Evolutionary conservation across 1,140 invertebrate species (phyloP).

Genomic region (Sarcophaga peregrina): DNA sequence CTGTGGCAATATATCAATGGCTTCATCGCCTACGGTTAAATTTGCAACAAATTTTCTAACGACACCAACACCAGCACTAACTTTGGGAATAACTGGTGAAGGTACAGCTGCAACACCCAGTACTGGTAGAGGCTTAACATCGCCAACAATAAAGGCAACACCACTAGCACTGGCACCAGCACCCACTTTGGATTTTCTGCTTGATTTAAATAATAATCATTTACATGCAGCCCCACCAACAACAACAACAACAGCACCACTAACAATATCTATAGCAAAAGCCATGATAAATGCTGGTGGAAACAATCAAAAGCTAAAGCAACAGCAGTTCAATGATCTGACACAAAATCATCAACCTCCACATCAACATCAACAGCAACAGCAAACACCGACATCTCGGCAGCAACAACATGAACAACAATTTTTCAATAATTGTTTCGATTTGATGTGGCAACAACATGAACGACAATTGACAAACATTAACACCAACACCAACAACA

Average conservation of each 20-base stretch:
- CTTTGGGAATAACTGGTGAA: neutral
- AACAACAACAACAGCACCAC: neutral
- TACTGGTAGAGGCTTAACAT: neutral
- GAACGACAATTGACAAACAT: slow-evolving; percentile 32
- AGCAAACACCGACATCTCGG: slow-evolving; percentile 8
- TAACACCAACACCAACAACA: slow-evolving; percentile 43
- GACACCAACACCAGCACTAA: neutral
- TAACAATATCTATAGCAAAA: slow-evolving; percentile 12
- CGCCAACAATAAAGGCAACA: neutral
- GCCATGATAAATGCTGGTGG: neutral
- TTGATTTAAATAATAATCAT: slow-evolving; percentile 39
- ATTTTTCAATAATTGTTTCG: slow-evolving; percentile 61
- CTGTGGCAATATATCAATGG: slow-evolving; percentile 28
- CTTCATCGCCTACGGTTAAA: neutral
- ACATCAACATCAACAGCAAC: slow-evolving; percentile 1
- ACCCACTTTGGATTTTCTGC: slow-evolving; percentile 17
- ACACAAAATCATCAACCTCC: slow-evolving; percentile 2
- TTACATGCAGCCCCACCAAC: neutral
- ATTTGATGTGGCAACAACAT: slow-evolving; percentile 59
- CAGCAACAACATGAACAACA: slow-evolving; percentile 51
- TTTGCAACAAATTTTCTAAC: slow-evolving; percentile 34
- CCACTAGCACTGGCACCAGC: neutral
- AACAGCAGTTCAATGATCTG: slow-evolving; percentile 39
- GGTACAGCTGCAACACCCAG: slow-evolving; percentile 3
- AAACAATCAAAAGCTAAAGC: slow-evolving; percentile 14